These are phyloP conservation scores for Synanceia verrucosa DNA, from an alignment of 2,797 vertebrate genomes.

Conservation along the genomic window DNA sequence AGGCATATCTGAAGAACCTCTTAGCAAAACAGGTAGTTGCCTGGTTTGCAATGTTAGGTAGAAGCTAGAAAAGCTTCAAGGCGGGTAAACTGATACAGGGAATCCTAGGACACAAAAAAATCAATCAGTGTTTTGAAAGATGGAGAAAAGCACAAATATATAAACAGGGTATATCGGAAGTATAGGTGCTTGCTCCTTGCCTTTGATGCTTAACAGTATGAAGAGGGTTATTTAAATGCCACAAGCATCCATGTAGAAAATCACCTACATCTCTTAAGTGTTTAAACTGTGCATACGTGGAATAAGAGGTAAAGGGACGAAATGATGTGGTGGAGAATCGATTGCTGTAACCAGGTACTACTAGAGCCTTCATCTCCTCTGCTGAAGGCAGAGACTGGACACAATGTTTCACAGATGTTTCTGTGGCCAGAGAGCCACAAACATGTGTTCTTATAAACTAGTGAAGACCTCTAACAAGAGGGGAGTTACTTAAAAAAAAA, in stretches of 20 bases:
- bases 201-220: conserved; percentile 31
- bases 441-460: conserved; percentile 77
- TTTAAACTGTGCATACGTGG: conserved; percentile 53
- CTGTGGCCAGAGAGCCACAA: conserved; percentile 75
- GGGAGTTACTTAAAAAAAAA: conserved; percentile 57
- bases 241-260: conserved; percentile 36
- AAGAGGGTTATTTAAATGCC: conserved; percentile 41
- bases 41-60: conserved; percentile 30
- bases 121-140: conserved; percentile 50
- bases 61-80: conserved; percentile 47
- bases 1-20: conserved; percentile 9
- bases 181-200: conserved; percentile 37
- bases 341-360: conserved; percentile 57
- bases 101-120: conserved; percentile 43
- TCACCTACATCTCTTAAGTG: conserved; percentile 26
- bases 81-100: conserved; percentile 61
- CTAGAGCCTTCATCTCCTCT: conserved; percentile 50
- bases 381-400: conserved; percentile 70
- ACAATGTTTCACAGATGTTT: conserved; percentile 79
- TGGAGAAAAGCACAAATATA: conserved; percentile 59
- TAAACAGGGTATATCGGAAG: conserved; percentile 65
- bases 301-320: conserved; percentile 35
- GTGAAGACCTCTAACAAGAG: conserved; percentile 71
- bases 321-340: conserved; percentile 47
- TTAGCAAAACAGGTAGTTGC: conserved; percentile 32